Evolutionary conservation across 2,113 vertebrate genomes (phyloP).

Genomic region (Nycticryphes semicollaris): DNA sequence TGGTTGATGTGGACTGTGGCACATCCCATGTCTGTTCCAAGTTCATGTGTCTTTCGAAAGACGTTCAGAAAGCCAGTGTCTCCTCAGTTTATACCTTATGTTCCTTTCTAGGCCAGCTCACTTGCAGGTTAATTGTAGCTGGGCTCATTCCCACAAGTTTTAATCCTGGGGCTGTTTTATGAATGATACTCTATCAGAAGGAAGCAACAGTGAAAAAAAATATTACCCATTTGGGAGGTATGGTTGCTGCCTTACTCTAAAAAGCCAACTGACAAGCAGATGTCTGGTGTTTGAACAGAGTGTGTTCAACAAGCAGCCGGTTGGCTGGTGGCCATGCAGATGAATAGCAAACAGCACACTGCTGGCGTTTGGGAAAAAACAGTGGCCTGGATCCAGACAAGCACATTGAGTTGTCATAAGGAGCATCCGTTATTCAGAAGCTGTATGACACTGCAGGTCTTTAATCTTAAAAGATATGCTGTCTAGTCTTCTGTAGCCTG

Average conservation of each 20-base stretch:
- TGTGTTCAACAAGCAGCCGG: neutral
- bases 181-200: neutral
- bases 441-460: neutral
- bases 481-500: neutral
- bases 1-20: neutral
- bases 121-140: neutral
- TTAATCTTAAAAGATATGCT: neutral
- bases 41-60: neutral
- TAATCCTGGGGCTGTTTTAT: neutral
- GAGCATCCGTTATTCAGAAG: neutral
- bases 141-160: neutral
- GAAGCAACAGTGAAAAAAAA: neutral
- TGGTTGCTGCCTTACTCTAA: neutral
- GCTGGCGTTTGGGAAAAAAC: neutral
- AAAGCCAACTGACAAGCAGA: neutral
- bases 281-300: neutral
- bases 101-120: neutral
- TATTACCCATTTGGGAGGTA: neutral
- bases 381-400: neutral
- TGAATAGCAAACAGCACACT: neutral
- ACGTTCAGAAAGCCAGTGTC: neutral
- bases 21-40: neutral
- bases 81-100: neutral
- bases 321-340: neutral
- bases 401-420: neutral